Evolutionary conservation across 2,113 vertebrate species (phyloP).

Genomic region (Channa argus): DNA sequence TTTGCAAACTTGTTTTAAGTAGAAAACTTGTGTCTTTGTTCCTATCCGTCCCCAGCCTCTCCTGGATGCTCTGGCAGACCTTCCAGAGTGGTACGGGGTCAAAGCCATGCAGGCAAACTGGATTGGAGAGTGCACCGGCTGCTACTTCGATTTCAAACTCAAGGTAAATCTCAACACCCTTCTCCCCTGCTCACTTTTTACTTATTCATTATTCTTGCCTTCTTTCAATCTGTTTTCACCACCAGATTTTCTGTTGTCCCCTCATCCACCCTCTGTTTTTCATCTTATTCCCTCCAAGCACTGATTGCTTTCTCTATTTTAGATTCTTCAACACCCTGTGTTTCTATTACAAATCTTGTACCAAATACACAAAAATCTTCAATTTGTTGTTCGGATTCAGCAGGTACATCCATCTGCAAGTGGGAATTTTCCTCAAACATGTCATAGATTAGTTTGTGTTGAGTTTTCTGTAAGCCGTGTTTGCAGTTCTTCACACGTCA

Average conservation of each 20-base stretch:
- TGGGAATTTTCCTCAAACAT: constrained; percentile 51
- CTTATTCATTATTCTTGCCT: constrained; percentile 43
- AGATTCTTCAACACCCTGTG: constrained; percentile 7
- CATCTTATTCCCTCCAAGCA: constrained; percentile 26
- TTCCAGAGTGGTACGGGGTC: constrained; percentile 97
- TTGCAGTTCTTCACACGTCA: constrained; percentile 5
- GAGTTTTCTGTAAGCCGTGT: constrained; percentile 24
- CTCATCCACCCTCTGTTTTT: constrained; percentile 20
- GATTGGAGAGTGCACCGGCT: constrained; percentile 94
- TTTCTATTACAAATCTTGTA: constrained; percentile 31
- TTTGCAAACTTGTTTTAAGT: constrained; percentile 33
- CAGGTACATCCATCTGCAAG: constrained; percentile 14
- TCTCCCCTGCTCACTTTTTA: constrained; percentile 13
- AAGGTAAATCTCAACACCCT: constrained; percentile 84
- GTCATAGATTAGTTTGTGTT: constrained; percentile 35
- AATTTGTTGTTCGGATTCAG: constrained; percentile 32
- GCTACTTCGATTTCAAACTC: constrained; percentile 91
- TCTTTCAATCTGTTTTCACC: constrained; percentile 25
- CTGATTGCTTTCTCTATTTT: constrained; percentile 51
- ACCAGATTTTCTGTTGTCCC: constrained; percentile 10
- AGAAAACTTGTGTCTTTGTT: constrained; percentile 31
- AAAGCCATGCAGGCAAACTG: constrained; percentile 98
- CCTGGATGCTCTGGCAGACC: constrained; percentile 88
- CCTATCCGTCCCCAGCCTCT: constrained; percentile 85
- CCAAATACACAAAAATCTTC: constrained; percentile 17